phyloP scores from a whole-genome alignment of 2,888 invertebrate genomes.

The Machimus rusticus region DNA sequence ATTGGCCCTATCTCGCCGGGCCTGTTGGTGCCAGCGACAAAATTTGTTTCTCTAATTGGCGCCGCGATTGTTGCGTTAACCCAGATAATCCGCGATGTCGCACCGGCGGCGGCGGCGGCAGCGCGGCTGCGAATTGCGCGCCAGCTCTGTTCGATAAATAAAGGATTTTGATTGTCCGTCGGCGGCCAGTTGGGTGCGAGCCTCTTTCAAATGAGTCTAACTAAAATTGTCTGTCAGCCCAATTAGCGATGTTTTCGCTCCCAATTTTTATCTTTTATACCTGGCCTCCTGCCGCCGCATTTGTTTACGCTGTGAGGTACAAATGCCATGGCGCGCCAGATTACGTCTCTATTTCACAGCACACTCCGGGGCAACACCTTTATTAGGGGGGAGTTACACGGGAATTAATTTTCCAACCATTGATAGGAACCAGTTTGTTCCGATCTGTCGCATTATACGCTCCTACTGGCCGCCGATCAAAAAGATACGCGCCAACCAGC shows the following conservation, averaged over 20 bases:
- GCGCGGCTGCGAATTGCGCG: background rate
- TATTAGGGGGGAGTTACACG: background rate
- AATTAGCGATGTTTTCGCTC: conserved; percentile 4
- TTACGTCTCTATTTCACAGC: background rate
- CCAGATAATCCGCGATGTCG: conserved; percentile 7
- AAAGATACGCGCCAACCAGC: background rate
- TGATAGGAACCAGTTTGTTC: background rate
- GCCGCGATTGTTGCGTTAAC: background rate
- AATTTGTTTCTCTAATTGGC: conserved; percentile 29
- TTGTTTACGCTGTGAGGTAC: background rate
- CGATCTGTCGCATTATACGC: background rate
- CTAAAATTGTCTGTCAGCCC: background rate
- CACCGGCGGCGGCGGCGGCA: background rate
- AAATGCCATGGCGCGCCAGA: background rate
- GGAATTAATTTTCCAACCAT: background rate
- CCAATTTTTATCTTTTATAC: background rate
- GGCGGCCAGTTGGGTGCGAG: background rate
- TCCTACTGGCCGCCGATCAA: background rate
- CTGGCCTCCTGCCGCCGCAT: background rate
- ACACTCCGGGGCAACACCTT: background rate
- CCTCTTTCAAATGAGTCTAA: background rate
- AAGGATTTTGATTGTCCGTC: conserved; percentile 5
- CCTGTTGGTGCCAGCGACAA: background rate
- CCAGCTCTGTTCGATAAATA: background rate
- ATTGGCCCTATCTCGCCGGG: background rate